Evolutionary conservation across 2,113 vertebrate species (phyloP), one percentile per base, ranked within the genome.

Genomic region (Erythrolamprus reginae): DNA sequence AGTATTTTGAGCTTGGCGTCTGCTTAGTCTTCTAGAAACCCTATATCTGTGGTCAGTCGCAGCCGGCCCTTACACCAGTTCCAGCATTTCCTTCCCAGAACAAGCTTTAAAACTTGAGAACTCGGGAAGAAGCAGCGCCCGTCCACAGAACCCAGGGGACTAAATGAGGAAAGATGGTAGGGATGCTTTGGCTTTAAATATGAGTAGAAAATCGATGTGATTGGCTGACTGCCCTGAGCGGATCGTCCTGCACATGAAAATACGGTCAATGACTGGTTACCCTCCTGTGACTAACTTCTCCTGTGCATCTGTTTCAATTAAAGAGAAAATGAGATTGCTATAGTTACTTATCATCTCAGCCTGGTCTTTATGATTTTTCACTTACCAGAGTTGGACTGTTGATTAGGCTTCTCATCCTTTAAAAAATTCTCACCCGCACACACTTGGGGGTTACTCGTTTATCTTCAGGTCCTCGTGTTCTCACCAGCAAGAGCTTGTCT

Each of bases 401-500:
- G 70, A 38, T 84, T 61, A 83, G 86, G 19, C 70, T 47, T 91
- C 52, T 88, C 77, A n/a, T 91, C 86, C 47, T 58, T 83, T 89
- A 4, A n/a, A 4, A n/a, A 56, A 26, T 89, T 4, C 56, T 83
- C 86, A 61, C 84, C 61, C 58, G 4, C 82, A 93, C 92, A 47
- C 77, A 70, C 91, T 51, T 38, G 90, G 92, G 89, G 92, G 92
- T 65, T 91, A 91, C 26, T 89, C 88, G 89, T 87, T 21, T 92
- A 23, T 82, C 83, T 47, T 82, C 94, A 92, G 87, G 90, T 77
- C 89, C 53, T 92, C 55, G 13, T 48, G 90, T 84, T 91, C 85
- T 84, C 89, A 53, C 89, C 87, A 33, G 15, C 53, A 50, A 77
- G 93, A 93, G 92, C 92, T 90, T 92, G 92, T 47, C 93, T 92